Evolutionary conservation across 2,113 vertebrate genomes (phyloP), one percentile per base, ranked within the genome.

Genomic region (Cyrtonyx montezumae): DNA sequence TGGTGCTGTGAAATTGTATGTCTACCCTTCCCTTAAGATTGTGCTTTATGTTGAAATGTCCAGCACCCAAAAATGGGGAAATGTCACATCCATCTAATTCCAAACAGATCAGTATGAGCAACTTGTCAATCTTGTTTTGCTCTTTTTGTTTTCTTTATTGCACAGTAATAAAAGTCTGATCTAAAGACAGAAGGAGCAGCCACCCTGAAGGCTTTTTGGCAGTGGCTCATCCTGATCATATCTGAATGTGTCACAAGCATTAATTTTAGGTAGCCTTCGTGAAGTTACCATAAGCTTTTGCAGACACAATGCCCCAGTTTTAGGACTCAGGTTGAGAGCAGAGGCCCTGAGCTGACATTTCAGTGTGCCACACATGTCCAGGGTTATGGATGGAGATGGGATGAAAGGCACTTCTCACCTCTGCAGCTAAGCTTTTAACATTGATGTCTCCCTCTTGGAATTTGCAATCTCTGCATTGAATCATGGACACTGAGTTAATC

Each of bases 71-170:
- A 69, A 68, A 49, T 7, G 4, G 48, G 8, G 23, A 76, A 73
- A n/a, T 25, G 8, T 2, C 23, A 9, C 0, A 14, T 10, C 2
- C 36, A 26, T 18, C 9, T 11, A 16, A 15, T 9, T 30, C 56
- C 32, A 13, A 26, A 14, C 0, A 0, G 9, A 37, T 18, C 63
- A 9, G 36, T 9, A 26, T 4, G 26, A 46, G 9, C 4, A 46
- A 49, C 9, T 21, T 6, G 32, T 32, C 19, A 56, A 25, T 5
- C 51, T 69, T 23, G 7, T 63, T 83, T 74, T 32, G n/a, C 46
- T 8, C 8, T 40, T 25, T 4, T 17, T 6, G 9, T 25, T 19
- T 26, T 23, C 58, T 58, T 53, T 63, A 48, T 3, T 48, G 45
- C 36, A 8, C n/a, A 10, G 9, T 26, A 63, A 42, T 53, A 43